Base-by-base conservation (phyloP, 2,113 vertebrate species). In the Euleptes europaea region DNA sequence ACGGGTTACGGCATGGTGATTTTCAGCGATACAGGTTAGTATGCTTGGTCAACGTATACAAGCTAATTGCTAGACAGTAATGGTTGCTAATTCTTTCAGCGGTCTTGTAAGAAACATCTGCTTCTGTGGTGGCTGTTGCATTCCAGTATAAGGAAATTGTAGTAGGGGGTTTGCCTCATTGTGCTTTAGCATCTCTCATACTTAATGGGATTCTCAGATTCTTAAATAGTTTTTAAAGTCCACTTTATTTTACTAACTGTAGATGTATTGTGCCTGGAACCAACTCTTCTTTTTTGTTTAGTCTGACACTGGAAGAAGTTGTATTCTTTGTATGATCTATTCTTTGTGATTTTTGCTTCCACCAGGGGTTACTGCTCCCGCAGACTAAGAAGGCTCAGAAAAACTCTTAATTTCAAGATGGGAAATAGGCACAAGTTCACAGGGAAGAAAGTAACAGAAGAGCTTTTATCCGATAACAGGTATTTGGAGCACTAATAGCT, bases 1-100 rank as follows among this genome's bases (percentile, higher is more conserved):
- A 99, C n/a, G 99, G 99, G 4, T 95, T 99, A 91, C 95, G 98
- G 28, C 98, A 99, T 5, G 98, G 98, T 86, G 98, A 99, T 93
- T 99, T 99, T 94, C 99, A 99, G 96, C 97, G 98, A 94, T 99
- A 99, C 96, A 98, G 98, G 99, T 99, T 1, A 95, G 96, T 96
- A 85, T 92, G 44, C 1, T 3, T 2, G 12, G 42, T 7, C 40
- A 38, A 2, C 49, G 4, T 21, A 12, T 1, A 0, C 47, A 69
- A 54, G 54, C 12, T 84, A 47, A 21, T 70, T 65, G 42, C 13
- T 35, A 33, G 38, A 28, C 28, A 44, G 6, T 10, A 77, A 69
- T 4, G 4, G 26, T 28, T 3, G 1, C 15, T 63, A 78, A 3
- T n/a, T 51, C 13, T 78, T 47, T 35, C 1, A 72, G 26, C 21